phyloP scores from a whole-genome alignment of 2,113 vertebrate genomes.

The Piliocolobus tephrosceles region DNA sequence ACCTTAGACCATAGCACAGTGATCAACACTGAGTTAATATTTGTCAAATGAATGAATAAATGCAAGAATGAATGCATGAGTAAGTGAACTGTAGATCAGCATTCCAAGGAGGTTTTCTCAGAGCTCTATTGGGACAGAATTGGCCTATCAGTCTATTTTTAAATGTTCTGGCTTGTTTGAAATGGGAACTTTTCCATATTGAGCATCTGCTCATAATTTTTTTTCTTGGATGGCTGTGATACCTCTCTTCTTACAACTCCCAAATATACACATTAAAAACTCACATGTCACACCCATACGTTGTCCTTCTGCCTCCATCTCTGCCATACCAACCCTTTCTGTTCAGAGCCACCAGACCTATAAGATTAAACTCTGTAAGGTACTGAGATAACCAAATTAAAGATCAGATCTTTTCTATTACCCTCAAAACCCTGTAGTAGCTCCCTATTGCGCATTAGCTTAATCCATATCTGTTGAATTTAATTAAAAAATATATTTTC shows the following conservation, averaged over 20 bases:
- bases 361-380: neutral
- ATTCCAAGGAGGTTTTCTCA: constrained; percentile 43
- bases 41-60: neutral
- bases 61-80: neutral
- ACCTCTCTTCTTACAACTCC: neutral
- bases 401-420: neutral
- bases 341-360: neutral
- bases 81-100: neutral
- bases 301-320: neutral
- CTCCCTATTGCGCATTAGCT: neutral
- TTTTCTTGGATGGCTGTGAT: constrained; percentile 48
- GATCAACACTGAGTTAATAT: constrained; percentile 7
- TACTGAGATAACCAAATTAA: neutral
- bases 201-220: constrained; percentile 59
- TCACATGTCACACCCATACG: neutral
- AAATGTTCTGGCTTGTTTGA: constrained; percentile 53
- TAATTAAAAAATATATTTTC: neutral
- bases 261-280: constrained; percentile 11
- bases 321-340: neutral
- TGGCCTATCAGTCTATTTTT: constrained; percentile 67
- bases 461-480: neutral
- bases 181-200: constrained; percentile 65
- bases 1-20: neutral
- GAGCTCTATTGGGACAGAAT: constrained; percentile 25
- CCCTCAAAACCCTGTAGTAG: neutral